A percentile compares a stretch with the other conserved stretches of the same genome.
phyloP scores from a whole-genome alignment of 2,797 vertebrate species.

The Notoglanidium macrostoma region DNA sequence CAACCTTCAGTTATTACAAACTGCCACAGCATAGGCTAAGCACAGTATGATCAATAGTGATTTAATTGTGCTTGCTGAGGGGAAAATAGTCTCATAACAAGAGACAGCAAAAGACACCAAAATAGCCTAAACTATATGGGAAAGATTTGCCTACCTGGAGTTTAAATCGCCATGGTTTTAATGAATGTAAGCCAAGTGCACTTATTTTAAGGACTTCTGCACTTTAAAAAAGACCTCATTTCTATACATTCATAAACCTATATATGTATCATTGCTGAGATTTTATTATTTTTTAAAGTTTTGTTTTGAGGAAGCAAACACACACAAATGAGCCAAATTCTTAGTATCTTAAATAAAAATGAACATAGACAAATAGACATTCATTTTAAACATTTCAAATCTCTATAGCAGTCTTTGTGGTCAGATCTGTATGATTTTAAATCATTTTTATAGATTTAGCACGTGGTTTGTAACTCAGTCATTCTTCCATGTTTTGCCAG shows the following conservation, averaged over 20 bases:
- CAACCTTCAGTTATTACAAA: constrained; percentile 74
- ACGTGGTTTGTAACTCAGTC: background rate
- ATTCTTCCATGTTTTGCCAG: background rate
- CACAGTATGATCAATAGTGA: constrained; percentile 73
- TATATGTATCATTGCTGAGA: background rate
- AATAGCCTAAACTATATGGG: background rate
- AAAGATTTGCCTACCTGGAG: background rate
- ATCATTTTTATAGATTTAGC: background rate
- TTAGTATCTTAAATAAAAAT: background rate
- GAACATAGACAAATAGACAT: background rate
- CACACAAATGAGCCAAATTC: constrained; percentile 17
- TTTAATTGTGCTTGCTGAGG: constrained; percentile 72
- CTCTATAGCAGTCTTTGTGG: background rate
- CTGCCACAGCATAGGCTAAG: constrained; percentile 66
- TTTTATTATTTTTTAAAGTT: background rate
- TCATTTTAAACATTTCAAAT: background rate
- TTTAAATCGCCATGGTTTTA: background rate
- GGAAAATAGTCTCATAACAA: background rate
- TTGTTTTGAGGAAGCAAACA: constrained; percentile 43
- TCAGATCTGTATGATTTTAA: background rate
- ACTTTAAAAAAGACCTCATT: background rate
- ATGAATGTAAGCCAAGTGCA: constrained; percentile 11
- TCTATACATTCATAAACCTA: background rate
- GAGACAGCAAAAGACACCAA: background rate
- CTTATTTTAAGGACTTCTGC: background rate